These are phyloP conservation scores for Synanthedon andrenaeformis DNA, from an alignment of 2,888 invertebrate species.

Conservation along the genomic window DNA sequence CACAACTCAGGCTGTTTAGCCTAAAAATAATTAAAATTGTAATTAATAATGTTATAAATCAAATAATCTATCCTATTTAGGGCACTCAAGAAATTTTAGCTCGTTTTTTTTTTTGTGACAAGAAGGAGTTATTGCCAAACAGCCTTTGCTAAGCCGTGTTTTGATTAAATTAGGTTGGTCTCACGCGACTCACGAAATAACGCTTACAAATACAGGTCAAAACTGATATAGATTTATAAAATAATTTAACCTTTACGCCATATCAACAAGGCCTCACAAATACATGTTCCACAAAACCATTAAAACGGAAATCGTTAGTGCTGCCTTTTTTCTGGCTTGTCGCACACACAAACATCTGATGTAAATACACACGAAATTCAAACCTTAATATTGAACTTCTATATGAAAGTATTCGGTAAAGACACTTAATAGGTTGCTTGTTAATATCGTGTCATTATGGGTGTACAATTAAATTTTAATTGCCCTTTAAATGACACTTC, in stretches of 20 bases:
- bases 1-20: too few relatives aligned
- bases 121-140: conserved; percentile 47
- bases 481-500: neutral
- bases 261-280: conserved; percentile 11
- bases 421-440: neutral
- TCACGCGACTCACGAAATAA: conserved; percentile 59
- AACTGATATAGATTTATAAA: conserved; percentile 18
- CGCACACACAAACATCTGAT: neutral
- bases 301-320: conserved; percentile 4
- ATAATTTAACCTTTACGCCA: conserved; percentile 9
- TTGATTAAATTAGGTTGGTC: conserved; percentile 61
- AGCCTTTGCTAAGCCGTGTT: conserved; percentile 58
- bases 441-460: neutral
- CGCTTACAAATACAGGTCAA: conserved; percentile 42
- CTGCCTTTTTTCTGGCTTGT: neutral
- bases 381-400: neutral
- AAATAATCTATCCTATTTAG: too few relatives aligned
- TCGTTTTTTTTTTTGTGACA: too few relatives aligned
- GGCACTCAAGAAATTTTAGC: too few relatives aligned
- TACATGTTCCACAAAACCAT: conserved; percentile 6
- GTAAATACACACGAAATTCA: conserved; percentile 1
- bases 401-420: neutral
- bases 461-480: neutral
- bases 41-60: too few relatives aligned
- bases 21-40: too few relatives aligned